Conservation (phyloP, 2,797 vertebrate genomes). For the Epinephelus malabaricus region DNA sequence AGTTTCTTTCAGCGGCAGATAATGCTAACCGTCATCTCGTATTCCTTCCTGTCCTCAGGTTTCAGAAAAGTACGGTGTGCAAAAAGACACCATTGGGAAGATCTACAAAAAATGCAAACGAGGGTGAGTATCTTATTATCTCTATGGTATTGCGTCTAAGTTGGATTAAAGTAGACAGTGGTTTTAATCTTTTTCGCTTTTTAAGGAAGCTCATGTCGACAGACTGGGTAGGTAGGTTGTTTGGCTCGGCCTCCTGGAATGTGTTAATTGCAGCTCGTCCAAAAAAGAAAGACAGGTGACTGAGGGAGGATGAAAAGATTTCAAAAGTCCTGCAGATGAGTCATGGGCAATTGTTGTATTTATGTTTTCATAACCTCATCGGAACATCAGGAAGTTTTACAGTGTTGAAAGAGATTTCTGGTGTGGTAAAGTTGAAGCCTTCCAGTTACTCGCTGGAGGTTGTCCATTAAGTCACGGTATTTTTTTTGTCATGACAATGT, state of each 20-base stretch:
- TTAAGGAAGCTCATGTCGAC: conserved; percentile 63
- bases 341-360: conserved; percentile 70
- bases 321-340: conserved; percentile 70
- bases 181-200: conserved; percentile 58
- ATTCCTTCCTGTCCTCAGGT: conserved; percentile 87
- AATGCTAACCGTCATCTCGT: conserved; percentile 51
- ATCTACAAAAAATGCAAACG: conserved; percentile 99
- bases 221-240: conserved; percentile 71
- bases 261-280: conserved; percentile 75
- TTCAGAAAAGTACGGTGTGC: conserved; percentile 97
- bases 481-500: neutral
- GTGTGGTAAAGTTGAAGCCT: conserved; percentile 57
- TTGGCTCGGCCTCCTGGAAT: conserved; percentile 74
- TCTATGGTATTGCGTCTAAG: neutral
- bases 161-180: conserved; percentile 6
- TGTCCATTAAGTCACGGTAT: conserved; percentile 5
- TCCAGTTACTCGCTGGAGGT: conserved; percentile 1
- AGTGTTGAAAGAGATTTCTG: conserved; percentile 52
- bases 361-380: conserved; percentile 64
- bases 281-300: conserved; percentile 61
- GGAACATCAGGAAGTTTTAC: conserved; percentile 61
- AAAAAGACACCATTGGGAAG: conserved; percentile 95
- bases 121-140: conserved; percentile 89
- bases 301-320: conserved; percentile 69
- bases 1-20: conserved; percentile 32